phyloP scores from a whole-genome alignment of 2,888 invertebrate species.

The Xanthia togata region DNA sequence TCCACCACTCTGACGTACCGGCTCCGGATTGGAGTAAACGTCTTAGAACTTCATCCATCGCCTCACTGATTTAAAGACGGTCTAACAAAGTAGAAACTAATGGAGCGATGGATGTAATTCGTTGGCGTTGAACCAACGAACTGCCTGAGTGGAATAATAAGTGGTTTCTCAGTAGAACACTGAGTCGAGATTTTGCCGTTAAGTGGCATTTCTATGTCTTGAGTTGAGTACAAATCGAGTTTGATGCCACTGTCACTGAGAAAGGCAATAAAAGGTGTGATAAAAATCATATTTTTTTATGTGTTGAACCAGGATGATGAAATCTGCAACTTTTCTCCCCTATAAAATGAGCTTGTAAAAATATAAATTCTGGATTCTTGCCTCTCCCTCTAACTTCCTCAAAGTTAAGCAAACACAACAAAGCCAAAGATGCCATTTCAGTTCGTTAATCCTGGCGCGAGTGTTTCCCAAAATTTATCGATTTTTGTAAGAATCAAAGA shows the following conservation, averaged over 20 bases:
- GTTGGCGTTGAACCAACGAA: conserved; percentile 41
- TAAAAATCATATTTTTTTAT: conserved; percentile 4
- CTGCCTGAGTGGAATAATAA: conserved; percentile 56
- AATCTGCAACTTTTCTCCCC: neutral
- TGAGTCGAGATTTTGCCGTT: conserved; percentile 37
- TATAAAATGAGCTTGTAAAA: neutral
- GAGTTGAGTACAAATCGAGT: conserved; percentile 17
- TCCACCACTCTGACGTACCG: conserved; percentile 23
- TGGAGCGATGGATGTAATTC: conserved; percentile 54
- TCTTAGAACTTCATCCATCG: conserved; percentile 35
- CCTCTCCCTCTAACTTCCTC: conserved; percentile 19
- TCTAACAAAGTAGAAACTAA: conserved; percentile 40
- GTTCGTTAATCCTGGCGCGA: conserved; percentile 56
- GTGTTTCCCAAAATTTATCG: conserved; percentile 64
- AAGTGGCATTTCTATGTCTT: conserved; percentile 45
- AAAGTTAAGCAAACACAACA: conserved; percentile 45
- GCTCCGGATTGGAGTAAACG: conserved; percentile 29
- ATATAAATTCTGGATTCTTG: neutral
- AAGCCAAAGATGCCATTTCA: conserved; percentile 47
- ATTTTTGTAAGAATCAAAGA: conserved; percentile 66
- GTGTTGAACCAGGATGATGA: neutral
- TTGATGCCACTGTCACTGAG: conserved; percentile 8
- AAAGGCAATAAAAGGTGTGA: neutral
- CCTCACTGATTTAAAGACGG: conserved; percentile 17
- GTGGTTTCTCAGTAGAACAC: conserved; percentile 43